These are phyloP conservation scores for Pseudoips prasinana DNA, from an alignment of 2,888 invertebrate genomes.

Conservation along the genomic window DNA sequence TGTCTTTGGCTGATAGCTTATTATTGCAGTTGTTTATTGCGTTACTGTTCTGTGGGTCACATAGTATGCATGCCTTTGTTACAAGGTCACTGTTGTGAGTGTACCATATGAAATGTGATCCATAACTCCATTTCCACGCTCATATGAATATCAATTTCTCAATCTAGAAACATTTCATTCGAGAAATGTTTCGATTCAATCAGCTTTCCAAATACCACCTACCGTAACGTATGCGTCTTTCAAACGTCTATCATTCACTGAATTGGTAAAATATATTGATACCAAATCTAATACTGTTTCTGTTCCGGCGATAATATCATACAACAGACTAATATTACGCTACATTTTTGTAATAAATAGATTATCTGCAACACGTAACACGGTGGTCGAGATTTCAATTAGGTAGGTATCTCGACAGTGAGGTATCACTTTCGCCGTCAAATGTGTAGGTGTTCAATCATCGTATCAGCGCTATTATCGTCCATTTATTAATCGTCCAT, in stretches of 20 bases:
- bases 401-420: slow-evolving; percentile 29
- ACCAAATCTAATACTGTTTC: slow-evolving; percentile 12
- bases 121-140: slow-evolving; percentile 48
- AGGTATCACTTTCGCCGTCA: slow-evolving; percentile 61
- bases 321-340: slow-evolving; percentile 17
- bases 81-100: slow-evolving; percentile 61
- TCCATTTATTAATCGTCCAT: slow-evolving; percentile 47
- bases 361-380: slow-evolving; percentile 43
- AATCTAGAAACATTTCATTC: slow-evolving; percentile 7
- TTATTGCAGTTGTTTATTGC: slow-evolving; percentile 37
- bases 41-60: slow-evolving; percentile 39
- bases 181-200: slow-evolving; percentile 6
- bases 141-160: slow-evolving; percentile 25
- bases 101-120: slow-evolving; percentile 50
- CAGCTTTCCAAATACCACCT: slow-evolving; percentile 20
- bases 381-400: slow-evolving; percentile 53
- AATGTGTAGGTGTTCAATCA: slow-evolving; percentile 57
- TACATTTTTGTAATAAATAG: slow-evolving; percentile 10
- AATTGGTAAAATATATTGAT: background rate
- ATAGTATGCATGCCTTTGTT: slow-evolving; percentile 47
- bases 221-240: slow-evolving; percentile 4
- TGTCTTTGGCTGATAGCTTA: slow-evolving; percentile 45
- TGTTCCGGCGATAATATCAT: slow-evolving; percentile 15
- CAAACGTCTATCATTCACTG: too few relatives aligned
- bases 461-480: slow-evolving; percentile 39